Evolutionary conservation across 2,113 vertebrate genomes (phyloP).

Genomic region (Myotis lucifugus): DNA sequence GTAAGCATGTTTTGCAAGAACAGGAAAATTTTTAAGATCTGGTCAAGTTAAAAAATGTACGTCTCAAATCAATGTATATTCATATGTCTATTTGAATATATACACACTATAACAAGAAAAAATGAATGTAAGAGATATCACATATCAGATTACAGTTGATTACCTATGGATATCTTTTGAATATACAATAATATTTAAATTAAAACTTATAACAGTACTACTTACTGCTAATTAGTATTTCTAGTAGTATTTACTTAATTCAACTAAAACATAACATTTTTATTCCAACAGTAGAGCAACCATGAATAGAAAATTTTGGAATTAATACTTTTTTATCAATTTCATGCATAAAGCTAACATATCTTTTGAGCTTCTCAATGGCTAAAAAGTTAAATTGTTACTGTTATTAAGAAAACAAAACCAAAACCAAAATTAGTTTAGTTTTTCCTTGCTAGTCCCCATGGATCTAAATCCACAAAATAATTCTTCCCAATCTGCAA

Average conservation of each 20-base stretch:
- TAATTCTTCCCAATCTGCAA: slow-evolving; percentile 65
- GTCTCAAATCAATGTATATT: slow-evolving; percentile 37
- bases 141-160: slow-evolving; percentile 35
- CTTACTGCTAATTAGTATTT: slow-evolving; percentile 49
- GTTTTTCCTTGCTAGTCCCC: slow-evolving; percentile 63
- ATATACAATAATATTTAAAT: slow-evolving; percentile 46
- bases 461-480: slow-evolving; percentile 60
- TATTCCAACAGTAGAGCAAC: slow-evolving; percentile 44
- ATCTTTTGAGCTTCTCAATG: slow-evolving; percentile 30
- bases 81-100: slow-evolving; percentile 20
- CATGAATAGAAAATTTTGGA: slow-evolving; percentile 31
- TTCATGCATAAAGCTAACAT: slow-evolving; percentile 17
- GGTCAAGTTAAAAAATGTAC: slow-evolving; percentile 29
- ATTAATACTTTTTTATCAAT: slow-evolving; percentile 50
- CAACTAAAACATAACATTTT: slow-evolving; percentile 33
- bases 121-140: slow-evolving; percentile 30
- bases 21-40: slow-evolving; percentile 39
- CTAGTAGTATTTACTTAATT: slow-evolving; percentile 24
- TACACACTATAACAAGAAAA: background rate
- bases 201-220: slow-evolving; percentile 42
- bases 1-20: slow-evolving; percentile 37
- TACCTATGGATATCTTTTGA: background rate
- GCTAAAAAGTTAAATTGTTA: slow-evolving; percentile 67
- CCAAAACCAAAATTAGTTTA: slow-evolving; percentile 73
- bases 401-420: slow-evolving; percentile 68